Conservation (phyloP, 2,113 vertebrate species). For the Anguilla japonica region DNA sequence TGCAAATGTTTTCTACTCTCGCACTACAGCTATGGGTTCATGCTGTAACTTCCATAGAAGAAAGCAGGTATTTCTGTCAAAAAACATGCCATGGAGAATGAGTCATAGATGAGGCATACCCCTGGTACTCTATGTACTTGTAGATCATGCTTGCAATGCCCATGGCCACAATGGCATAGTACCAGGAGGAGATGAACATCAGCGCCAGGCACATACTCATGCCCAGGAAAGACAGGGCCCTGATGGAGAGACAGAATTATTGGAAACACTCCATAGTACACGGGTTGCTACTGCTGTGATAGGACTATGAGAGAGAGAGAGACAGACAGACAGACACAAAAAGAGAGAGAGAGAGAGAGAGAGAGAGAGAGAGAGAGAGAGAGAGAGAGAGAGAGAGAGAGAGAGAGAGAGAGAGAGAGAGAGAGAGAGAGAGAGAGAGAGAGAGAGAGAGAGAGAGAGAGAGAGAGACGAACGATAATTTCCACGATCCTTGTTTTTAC, state of each 20-base stretch:
- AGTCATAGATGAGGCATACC: slow-evolving; percentile 71
- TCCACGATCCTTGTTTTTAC: too few species aligned
- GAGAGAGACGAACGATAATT: too few species aligned
- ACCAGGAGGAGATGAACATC: slow-evolving; percentile 99
- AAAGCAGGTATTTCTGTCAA: neutral
- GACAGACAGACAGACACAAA: too few species aligned
- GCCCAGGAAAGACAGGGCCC: slow-evolving; percentile 93
- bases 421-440: too few species aligned
- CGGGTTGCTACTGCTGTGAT: neutral
- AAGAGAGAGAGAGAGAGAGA: too few species aligned
- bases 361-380: too few species aligned
- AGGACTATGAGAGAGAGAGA: neutral
- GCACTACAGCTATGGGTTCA: neutral
- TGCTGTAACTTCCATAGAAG: neutral
- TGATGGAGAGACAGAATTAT: slow-evolving; percentile 45
- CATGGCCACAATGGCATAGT: slow-evolving; percentile 96
- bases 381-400: too few species aligned
- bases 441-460: too few species aligned
- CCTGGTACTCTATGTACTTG: slow-evolving; percentile 98
- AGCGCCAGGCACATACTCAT: slow-evolving; percentile 97
- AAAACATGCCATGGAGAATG: neutral
- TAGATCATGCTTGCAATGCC: slow-evolving; percentile 98
- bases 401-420: neutral
- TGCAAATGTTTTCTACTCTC: neutral
- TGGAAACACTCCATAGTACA: neutral